Evolutionary conservation across 2,113 vertebrate species (phyloP), one percentile per base, ranked within the genome.

Genomic region (Pica pica): DNA sequence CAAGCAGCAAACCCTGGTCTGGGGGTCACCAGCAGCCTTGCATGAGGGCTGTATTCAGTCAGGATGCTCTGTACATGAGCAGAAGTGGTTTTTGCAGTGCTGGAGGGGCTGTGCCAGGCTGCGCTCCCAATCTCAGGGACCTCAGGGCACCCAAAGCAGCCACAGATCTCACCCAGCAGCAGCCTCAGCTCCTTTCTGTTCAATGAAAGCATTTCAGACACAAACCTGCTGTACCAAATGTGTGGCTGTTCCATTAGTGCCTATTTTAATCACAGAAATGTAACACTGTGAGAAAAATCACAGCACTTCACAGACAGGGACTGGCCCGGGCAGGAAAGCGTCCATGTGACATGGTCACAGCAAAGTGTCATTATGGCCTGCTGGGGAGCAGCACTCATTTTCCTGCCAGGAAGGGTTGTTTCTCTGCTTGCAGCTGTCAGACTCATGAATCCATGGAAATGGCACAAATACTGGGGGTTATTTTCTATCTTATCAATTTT

Each of bases 401-500:
- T 69, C 82, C 85, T 93, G 88, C 67, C 88, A 83, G 94, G 59
- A 77, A 80, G 18, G 53, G 47, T 7, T 91, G 57, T 73, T 93
- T 69, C 79, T 88, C 88, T 63, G 85, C 90, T 85, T 77, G 90
- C 13, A 50, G 1, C 85, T 18, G 11, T 91, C 92, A 92, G 9
- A 65, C n/a, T 42, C 73, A 75, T 17, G 79, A 92, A 47, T 88
- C 67, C 60, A 44, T 52, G 81, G 79, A 77, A 92, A 63, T 86
- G 87, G 71, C 75, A 91, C 65, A 52, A 64, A 61, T 35, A 31
- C 2, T 0, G 46, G 91, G 50, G 20, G 30, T 35, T 79, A 37
- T 75, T 89, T 94, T 84, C 81, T 84, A 61, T 82, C 77, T 49
- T 47, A 71, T 30, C 86, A 75, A 24, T 87, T 94, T 78, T 81